Base-by-base conservation (phyloP, 1,140 invertebrate species). In the Drosophila sturtevanti region DNA sequence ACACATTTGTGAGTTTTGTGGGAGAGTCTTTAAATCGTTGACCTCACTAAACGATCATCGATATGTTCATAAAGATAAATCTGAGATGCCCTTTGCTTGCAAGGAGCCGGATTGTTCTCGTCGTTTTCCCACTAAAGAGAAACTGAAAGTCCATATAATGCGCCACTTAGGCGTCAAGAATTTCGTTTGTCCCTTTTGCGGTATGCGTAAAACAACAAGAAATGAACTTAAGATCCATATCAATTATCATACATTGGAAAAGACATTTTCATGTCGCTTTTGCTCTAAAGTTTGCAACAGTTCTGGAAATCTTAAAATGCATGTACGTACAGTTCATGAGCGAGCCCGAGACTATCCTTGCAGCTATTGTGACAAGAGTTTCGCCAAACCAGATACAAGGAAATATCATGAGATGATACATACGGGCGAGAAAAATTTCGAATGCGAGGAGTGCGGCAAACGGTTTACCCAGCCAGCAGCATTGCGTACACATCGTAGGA, bases 341-440 rank as follows among this genome's bases (percentile, higher is more conserved):
- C 73, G 77, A 14, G 74, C 75, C 0, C 60, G 68, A 4, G 72
- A 90, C 4, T 91, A 78, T 54, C 73, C 81, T 4, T 91, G 90
- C 60, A 71, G 73, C 21, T 79, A 79, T 65, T 91, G 90, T 38
- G 81, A 90, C 3, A 70, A 70, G 4, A 75, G 58, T 0, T 91
- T 91, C 24, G 90, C 77, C 66, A 91, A 77, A 22, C 34, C 90
- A 10, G 82, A 90, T 24, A 90, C 90, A 0, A 62, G 84, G 0
- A 90, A 90, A 18, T 89, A 91, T 52, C 90, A 91, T 69, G 87
- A 90, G 58, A 91, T 91, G 90, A 91, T 67, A 0, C 90, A 91
- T 63, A 91, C 90, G 18, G 95, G 95, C 0, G 94, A 93, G 62
- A 92, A 89, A 41, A 89, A 89, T n/a, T 70, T 84, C 16, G 69